phyloP scores from a whole-genome alignment of 2,888 invertebrate genomes.

The Bombylius discolor region DNA sequence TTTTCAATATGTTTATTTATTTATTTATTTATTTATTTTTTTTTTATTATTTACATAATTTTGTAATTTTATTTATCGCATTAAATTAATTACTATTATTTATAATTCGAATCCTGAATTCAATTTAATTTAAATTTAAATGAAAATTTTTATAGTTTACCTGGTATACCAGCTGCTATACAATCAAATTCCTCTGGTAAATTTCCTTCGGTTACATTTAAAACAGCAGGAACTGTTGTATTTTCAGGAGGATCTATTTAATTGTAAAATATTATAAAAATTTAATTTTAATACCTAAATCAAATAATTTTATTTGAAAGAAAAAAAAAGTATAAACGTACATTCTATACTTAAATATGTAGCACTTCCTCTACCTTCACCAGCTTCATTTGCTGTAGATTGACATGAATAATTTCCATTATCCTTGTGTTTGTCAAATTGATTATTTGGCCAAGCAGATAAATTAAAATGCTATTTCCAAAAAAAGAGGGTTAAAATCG shows the following conservation, averaged over 20 bases:
- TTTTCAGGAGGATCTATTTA: conserved; percentile 68
- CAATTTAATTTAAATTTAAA: too few species aligned
- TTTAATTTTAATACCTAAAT: conserved; percentile 8
- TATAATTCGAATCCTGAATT: too few species aligned
- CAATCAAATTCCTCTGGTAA: conserved; percentile 41
- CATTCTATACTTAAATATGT: conserved; percentile 83
- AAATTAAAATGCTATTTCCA: conserved; percentile 62
- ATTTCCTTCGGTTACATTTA: conserved; percentile 39
- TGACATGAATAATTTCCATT: conserved; percentile 74
- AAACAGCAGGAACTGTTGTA: conserved; percentile 50
- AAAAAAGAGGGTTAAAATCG: not conserved
- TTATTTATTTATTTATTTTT: too few species aligned
- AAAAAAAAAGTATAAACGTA: conserved; percentile 40
- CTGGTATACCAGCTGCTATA: conserved; percentile 41
- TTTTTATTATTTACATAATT: too few species aligned
- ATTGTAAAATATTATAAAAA: not conserved
- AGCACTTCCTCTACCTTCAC: conserved; percentile 66
- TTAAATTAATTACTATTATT: not conserved
- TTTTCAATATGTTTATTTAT: too few species aligned
- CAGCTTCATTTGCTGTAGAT: conserved; percentile 63
- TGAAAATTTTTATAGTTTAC: conserved; percentile 18
- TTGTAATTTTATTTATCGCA: not conserved
- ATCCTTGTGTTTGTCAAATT: conserved; percentile 61
- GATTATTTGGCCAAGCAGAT: conserved; percentile 66
- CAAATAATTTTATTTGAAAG: not conserved